Percentiles rank a stretch among this genome's conserved stretches.
phyloP scores from a whole-genome alignment of 2,797 vertebrate genomes.

The Anolis apletophallus region DNA sequence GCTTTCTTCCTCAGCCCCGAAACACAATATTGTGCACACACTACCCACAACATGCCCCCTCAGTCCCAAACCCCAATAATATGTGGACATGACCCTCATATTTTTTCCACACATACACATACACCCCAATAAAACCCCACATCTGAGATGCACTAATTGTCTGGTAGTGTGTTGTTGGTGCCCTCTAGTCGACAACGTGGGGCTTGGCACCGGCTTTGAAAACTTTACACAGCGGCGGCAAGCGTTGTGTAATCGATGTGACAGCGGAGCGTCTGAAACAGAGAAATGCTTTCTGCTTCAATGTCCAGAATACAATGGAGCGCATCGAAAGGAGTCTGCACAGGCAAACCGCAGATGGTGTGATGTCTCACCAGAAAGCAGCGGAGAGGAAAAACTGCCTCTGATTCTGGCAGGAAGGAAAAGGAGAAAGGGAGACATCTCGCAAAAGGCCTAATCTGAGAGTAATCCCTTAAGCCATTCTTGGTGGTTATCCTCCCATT shows the following conservation, averaged over 20 bases:
- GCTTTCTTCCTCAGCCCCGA: neutral
- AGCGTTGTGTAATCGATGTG: slow-evolving; percentile 7
- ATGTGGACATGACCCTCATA: too few relatives aligned
- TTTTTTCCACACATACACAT: too few relatives aligned
- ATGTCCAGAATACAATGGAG: slow-evolving; percentile 2
- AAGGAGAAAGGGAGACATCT: neutral
- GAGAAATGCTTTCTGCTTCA: slow-evolving; percentile 26
- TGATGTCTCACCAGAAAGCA: slow-evolving; percentile 3
- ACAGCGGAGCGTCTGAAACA: neutral
- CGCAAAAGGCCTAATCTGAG: neutral
- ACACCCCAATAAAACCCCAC: neutral
- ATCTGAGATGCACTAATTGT: neutral
- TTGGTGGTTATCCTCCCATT: neutral
- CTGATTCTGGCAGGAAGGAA: slow-evolving; percentile 2
- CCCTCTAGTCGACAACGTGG: neutral
- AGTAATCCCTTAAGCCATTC: neutral
- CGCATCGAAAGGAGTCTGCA: neutral
- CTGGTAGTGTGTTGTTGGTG: neutral
- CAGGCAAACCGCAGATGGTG: neutral
- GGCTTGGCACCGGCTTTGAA: neutral
- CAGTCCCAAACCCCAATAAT: neutral
- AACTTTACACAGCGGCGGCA: neutral
- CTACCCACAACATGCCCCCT: neutral
- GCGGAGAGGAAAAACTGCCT: neutral
- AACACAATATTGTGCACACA: neutral